Evolutionary conservation across 2,113 vertebrate genomes (phyloP), one percentile per base, ranked within the genome.

Genomic region (Oryctolagus cuniculus): DNA sequence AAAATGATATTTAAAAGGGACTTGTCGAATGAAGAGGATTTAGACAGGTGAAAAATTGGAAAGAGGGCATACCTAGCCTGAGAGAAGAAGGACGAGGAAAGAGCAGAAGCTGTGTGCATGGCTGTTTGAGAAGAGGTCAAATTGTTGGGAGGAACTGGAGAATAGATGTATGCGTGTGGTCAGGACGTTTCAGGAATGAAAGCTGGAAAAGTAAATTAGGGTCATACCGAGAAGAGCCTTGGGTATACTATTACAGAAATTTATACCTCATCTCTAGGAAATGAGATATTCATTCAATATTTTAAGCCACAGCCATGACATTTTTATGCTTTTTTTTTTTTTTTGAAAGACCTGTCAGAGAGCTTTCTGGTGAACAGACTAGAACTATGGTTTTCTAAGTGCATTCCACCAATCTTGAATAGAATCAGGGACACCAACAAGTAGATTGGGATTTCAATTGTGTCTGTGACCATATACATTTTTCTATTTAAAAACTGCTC

Each of bases 21-120:
- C 61, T 74, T 88, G 72, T 61, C 90, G 51, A 70, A 81, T 21
- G 78, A 88, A 5, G 75, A 81, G 61, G 61, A 69, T 75, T 90
- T 80, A 51, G 38, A 55, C 93, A 80, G 67, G 44, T 77, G 58
- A 78, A 67, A 69, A 58, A 55, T 29, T 29, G 63, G 36, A 94
- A 64, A 19, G 44, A 87, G 9, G 17, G 3, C 34, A 58, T 31
- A 29, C 5, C 8, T 36, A 64, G 31, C 70, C 58, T 38, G 21
- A 73, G 58, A 13, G n/a, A 21, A 79, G 75, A 77, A 44, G 24
- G n/a, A 21, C 22, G 22, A 87, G 63, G 3, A 16, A 12, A 70
- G 29, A 73, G 67, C 5, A 2, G 82, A 49, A 74, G 25, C 89
- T 21, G 1, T 2, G 44, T 29, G 38, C 1, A 4, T 49, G 29